phyloP scores from a whole-genome alignment of 2,888 invertebrate genomes.

The Pseudococcus jackbeardsleyi region DNA sequence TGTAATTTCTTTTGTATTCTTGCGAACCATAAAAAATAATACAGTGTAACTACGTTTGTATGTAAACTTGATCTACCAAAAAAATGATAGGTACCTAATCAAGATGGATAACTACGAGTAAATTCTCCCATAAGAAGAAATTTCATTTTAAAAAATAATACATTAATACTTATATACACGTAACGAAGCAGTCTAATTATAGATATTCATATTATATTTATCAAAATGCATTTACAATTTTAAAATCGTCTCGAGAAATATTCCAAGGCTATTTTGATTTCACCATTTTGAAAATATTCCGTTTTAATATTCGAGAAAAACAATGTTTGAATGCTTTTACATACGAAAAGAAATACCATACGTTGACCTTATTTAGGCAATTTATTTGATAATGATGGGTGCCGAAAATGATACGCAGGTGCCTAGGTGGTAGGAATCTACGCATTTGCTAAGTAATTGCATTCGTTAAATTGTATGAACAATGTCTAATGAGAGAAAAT shows the following conservation, averaged over 20 bases:
- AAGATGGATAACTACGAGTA: neutral
- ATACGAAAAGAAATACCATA: neutral
- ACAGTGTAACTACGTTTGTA: no score
- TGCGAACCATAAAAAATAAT: neutral
- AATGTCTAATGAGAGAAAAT: neutral
- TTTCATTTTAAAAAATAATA: constrained; percentile 8
- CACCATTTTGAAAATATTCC: constrained; percentile 29
- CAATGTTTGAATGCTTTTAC: constrained; percentile 5
- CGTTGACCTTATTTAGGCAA: constrained; percentile 41
- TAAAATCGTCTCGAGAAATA: constrained; percentile 12
- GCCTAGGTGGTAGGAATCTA: neutral
- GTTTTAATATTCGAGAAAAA: constrained; percentile 20
- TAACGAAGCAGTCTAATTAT: constrained; percentile 11
- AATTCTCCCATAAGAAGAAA: neutral
- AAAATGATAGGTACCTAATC: neutral
- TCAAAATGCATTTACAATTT: constrained; percentile 23
- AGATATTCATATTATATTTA: neutral
- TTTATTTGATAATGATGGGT: neutral
- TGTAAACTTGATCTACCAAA: no score
- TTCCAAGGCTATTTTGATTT: constrained; percentile 32
- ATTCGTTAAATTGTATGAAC: neutral
- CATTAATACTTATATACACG: neutral
- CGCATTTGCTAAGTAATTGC: neutral
- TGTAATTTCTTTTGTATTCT: neutral
- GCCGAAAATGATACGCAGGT: neutral